Evolutionary conservation across 2,797 vertebrate species (phyloP).

Genomic region (Premnoplex brunnescens): DNA sequence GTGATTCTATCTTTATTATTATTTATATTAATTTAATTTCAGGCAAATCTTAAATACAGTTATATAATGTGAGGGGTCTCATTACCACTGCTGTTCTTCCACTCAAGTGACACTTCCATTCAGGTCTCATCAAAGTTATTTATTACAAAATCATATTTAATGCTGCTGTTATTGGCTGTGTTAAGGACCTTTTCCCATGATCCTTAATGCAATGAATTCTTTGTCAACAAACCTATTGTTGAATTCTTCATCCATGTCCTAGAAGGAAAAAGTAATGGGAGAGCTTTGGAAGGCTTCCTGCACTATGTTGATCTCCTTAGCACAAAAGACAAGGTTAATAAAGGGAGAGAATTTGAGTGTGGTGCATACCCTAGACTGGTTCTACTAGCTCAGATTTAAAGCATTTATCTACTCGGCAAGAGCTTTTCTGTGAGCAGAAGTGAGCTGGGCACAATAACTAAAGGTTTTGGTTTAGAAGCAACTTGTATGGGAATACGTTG

Average conservation of each 20-base stretch:
- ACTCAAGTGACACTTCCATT: not conserved
- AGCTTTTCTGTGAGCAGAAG: not conserved
- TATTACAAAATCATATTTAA: not conserved
- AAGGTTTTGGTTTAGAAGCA: not conserved
- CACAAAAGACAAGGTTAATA: not conserved
- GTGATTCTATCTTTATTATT: not conserved
- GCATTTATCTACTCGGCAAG: not conserved
- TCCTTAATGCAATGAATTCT: not conserved
- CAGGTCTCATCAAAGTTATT: not conserved
- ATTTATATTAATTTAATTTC: not conserved
- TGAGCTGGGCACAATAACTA: not conserved
- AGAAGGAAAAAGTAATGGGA: not conserved
- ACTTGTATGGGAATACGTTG: not conserved
- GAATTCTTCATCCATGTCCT: not conserved
- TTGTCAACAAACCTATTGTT: not conserved
- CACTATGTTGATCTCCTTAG: not conserved
- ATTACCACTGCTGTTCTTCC: not conserved
- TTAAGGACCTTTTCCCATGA: not conserved
- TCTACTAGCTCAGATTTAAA: not conserved
- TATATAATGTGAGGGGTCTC: not conserved
- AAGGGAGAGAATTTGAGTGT: not conserved
- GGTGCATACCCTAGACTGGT: not conserved
- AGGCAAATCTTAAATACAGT: not conserved
- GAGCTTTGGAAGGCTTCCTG: not conserved
- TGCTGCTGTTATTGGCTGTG: not conserved